Conservation (phyloP, 92 coral and sea anemone genomes). For the Diadumene lineata region DNA sequence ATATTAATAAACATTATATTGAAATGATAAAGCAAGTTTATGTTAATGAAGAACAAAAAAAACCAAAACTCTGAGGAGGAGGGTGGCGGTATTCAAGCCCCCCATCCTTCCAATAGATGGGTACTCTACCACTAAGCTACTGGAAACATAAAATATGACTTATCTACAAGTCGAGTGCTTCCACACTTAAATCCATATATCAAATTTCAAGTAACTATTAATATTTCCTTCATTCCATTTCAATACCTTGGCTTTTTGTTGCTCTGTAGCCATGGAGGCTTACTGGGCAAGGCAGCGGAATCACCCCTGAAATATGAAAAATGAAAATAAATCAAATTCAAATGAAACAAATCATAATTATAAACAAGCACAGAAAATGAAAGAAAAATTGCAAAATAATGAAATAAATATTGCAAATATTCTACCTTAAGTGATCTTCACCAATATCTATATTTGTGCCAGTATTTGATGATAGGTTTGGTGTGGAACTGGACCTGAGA, state of each 20-base stretch:
- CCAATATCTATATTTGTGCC: slow-evolving; percentile 1
- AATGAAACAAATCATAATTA: neutral
- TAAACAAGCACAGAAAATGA: neutral
- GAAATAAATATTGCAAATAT: neutral
- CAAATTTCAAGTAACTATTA: no score
- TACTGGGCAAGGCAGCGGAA: slow-evolving; percentile 70
- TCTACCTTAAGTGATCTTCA: slow-evolving; percentile 42
- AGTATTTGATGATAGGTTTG: slow-evolving; percentile 71
- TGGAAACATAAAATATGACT: no score
- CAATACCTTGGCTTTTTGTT: slow-evolving; percentile 55
- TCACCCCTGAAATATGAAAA: slow-evolving; percentile 52
- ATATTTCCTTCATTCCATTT: no score
- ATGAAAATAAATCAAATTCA: neutral
- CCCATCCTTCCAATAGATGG: no score
- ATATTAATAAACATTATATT: neutral
- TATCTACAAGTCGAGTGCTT: no score
- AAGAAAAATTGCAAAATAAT: no score
- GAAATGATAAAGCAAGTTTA: no score
- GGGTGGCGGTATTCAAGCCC: no score
- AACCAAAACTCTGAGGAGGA: no score
- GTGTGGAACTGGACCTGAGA: slow-evolving; percentile 80
- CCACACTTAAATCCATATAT: no score
- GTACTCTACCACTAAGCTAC: no score
- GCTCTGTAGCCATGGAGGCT: slow-evolving; percentile 86
- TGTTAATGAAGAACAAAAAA: no score